Percentiles rank a stretch among this genome's conserved stretches.
These are phyloP conservation scores for Leucophora obtusa DNA, from an alignment of 2,888 invertebrate species.

Conservation along the genomic window DNA sequence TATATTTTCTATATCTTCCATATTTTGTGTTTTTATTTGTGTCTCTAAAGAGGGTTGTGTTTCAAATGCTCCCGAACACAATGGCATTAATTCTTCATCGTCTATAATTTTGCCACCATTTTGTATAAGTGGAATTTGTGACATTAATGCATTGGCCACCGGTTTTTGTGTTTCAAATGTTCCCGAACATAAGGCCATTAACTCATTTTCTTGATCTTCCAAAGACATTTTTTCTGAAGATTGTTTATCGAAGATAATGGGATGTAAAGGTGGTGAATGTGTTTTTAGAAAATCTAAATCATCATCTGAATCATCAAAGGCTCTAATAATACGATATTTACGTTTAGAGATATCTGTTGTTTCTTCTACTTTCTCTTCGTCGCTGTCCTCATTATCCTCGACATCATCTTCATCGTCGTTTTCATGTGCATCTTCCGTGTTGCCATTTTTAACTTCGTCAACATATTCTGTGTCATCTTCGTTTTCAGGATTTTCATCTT, in stretches of 20 bases:
- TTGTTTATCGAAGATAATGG: conserved; percentile 69
- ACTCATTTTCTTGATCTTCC: conserved; percentile 78
- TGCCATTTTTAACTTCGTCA: conserved; percentile 69
- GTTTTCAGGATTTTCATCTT: conserved; percentile 78
- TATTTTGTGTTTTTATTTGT: neutral
- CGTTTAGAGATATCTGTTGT: conserved; percentile 65
- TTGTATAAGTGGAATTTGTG: conserved; percentile 75
- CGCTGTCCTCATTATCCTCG: conserved; percentile 64
- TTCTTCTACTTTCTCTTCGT: conserved; percentile 70
- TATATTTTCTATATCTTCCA: neutral
- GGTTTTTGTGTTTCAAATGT: conserved; percentile 79
- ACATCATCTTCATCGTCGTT: conserved; percentile 64
- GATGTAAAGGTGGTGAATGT: conserved; percentile 62
- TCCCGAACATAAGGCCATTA: conserved; percentile 81
- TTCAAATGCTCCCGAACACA: conserved; percentile 82
- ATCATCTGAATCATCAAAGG: conserved; percentile 75
- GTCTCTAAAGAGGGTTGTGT: conserved; percentile 14
- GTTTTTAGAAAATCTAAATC: conserved; percentile 72
- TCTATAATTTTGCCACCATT: conserved; percentile 47
- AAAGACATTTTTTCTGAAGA: conserved; percentile 59
- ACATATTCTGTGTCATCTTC: conserved; percentile 65
- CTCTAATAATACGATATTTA: conserved; percentile 76
- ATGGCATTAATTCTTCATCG: conserved; percentile 79
- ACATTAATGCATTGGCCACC: conserved; percentile 67
- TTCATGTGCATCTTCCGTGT: conserved; percentile 75